Evolutionary conservation across 2,888 invertebrate species (phyloP), one percentile per base, ranked within the genome.

Genomic region (Trichopoda pennipes): DNA sequence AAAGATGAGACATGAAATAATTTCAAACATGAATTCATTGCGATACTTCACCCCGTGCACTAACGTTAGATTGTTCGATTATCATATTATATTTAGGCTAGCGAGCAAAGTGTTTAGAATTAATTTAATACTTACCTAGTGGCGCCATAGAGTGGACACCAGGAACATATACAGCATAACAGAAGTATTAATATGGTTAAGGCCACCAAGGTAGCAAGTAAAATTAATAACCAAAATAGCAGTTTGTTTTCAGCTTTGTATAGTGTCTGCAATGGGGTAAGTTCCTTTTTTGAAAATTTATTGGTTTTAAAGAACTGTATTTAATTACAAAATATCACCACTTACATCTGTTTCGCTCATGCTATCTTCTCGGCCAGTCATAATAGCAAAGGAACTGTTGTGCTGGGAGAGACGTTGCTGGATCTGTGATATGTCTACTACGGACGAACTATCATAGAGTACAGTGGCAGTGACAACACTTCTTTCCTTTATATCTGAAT

Each of bases 121-220:
- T 38, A 12, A 38, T 38, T 38, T 12, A 38, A n/a, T 7, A 49
- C 88, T 90, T 92, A 94, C 94, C 95, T 94, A 68, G 95, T 94
- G 69, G 95, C 95, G 91, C 94, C 94, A 87, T 95, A 96, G 68
- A 96, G 93, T n/a, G 96, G 96, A 88, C 96, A 96, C 87, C 95
- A 95, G 86, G 95, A 95, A 88, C 96, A 96, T 84, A 96, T 94
- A 88, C 96, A 96, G 91, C 97, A 97, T 80, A 96, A 92, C 83
- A 97, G 93, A 63, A 96, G 92, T 69, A 94, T 92, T 77, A 96
- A 91, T 84, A 96, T 93, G 14, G 95, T 93, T 35, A 96, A 87
- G 0, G 96, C 93, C 85, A 96, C 93, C 81, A 97, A 90, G 35
- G 97, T 93, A 61, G 96, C 94, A 81, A 97, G 90, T 17, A 96